Evolutionary conservation across 2,888 invertebrate genomes (phyloP).

Genomic region (Imbricaverruca yamaguchii): DNA sequence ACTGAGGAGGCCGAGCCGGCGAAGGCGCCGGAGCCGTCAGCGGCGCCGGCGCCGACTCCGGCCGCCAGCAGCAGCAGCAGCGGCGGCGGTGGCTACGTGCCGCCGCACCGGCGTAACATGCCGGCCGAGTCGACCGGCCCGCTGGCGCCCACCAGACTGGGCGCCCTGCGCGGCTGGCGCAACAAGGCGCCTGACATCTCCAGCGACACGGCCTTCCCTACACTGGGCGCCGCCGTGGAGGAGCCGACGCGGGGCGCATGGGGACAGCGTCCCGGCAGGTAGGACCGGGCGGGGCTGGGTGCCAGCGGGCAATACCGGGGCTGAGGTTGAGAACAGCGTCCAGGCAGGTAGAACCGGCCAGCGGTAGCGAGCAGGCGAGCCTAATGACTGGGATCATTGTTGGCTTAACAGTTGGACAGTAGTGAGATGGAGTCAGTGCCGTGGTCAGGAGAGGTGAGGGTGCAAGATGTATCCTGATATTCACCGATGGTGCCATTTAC

Average conservation of each 20-base stretch:
- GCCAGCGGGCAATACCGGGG: too few species aligned
- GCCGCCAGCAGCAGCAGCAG: background rate
- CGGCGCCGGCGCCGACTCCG: background rate
- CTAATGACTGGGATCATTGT: too few species aligned
- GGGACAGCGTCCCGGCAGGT: background rate
- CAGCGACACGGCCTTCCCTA: constrained; percentile 16
- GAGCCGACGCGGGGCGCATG: background rate
- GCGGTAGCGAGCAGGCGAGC: too few species aligned
- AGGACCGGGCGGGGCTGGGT: too few species aligned
- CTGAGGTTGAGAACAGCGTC: too few species aligned
- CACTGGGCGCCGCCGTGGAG: constrained; percentile 16
- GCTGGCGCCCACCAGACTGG: background rate
- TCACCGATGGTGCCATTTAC: too few species aligned
- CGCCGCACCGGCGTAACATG: background rate
- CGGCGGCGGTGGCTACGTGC: constrained; percentile 3
- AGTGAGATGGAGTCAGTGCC: too few species aligned
- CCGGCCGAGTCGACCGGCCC: background rate
- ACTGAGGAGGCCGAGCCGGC: constrained; percentile 1
- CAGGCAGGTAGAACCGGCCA: too few species aligned
- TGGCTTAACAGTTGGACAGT: too few species aligned
- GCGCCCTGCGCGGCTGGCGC: background rate
- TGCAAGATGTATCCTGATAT: too few species aligned
- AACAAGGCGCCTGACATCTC: constrained; percentile 11
- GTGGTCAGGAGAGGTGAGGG: too few species aligned
- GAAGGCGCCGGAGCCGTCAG: background rate